A percentile compares a stretch with the other conserved stretches of the same genome.
phyloP scores from a whole-genome alignment of 2,888 invertebrate species.

The Agrilus cyanescens region DNA sequence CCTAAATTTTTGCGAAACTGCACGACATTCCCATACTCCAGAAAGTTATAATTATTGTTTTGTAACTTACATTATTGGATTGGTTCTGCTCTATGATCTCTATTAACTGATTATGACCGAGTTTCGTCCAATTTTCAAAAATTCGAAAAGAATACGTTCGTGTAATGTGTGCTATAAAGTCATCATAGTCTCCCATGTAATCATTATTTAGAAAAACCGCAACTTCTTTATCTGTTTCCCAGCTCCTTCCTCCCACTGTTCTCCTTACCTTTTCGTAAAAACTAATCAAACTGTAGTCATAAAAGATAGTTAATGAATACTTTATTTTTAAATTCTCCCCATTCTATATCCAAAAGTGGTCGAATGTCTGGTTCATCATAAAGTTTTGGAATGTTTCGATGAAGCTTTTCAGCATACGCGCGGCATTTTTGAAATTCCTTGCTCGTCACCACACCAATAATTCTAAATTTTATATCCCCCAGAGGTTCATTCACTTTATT shows the following conservation, averaged over 20 bases:
- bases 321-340: slow-evolving; percentile 27
- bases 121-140: slow-evolving; percentile 36
- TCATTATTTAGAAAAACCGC: slow-evolving; percentile 40
- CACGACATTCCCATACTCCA: too few species aligned
- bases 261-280: slow-evolving; percentile 19
- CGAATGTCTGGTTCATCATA: slow-evolving; percentile 26
- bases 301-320: slow-evolving; percentile 8
- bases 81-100: slow-evolving; percentile 35
- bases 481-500: slow-evolving; percentile 5
- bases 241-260: slow-evolving; percentile 37
- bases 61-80: slow-evolving; percentile 19
- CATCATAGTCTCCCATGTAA: slow-evolving; percentile 42
- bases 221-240: slow-evolving; percentile 36
- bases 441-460: slow-evolving; percentile 27
- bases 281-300: background rate
- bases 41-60: too few species aligned
- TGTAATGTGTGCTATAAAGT: slow-evolving; percentile 36
- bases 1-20: too few species aligned
- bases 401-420: slow-evolving; percentile 22
- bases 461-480: slow-evolving; percentile 18
- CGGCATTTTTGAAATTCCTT: slow-evolving; percentile 30
- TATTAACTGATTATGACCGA: slow-evolving; percentile 35
- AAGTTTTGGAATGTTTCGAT: slow-evolving; percentile 23
- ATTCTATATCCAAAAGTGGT: slow-evolving; percentile 30
- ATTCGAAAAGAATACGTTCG: slow-evolving; percentile 37